phyloP scores from a whole-genome alignment of 2,113 vertebrate genomes.

The Todiramphus chloris region DNA sequence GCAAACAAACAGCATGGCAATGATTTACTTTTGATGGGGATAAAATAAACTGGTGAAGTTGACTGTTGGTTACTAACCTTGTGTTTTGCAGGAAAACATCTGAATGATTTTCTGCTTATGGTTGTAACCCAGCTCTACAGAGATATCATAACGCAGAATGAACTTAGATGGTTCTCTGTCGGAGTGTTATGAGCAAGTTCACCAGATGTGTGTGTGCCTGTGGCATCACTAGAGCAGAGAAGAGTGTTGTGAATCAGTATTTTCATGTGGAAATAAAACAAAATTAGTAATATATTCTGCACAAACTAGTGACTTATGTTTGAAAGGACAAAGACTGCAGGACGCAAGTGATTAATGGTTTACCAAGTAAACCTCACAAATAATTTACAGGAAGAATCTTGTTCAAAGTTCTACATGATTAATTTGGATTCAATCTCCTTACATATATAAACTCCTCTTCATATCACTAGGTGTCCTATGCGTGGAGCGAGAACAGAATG shows the following conservation, averaged over 20 bases:
- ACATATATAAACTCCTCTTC: background rate
- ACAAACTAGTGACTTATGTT: background rate
- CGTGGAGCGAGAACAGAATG: background rate
- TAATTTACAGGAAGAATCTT: background rate
- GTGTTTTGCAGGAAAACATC: background rate
- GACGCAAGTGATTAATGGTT: background rate
- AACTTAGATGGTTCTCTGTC: background rate
- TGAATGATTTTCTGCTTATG: constrained; percentile 41
- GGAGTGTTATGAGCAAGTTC: background rate
- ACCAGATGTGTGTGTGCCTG: background rate
- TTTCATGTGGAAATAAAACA: background rate
- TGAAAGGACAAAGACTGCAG: background rate
- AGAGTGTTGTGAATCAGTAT: background rate
- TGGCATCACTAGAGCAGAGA: background rate
- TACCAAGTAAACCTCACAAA: background rate
- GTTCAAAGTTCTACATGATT: background rate
- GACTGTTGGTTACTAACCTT: background rate
- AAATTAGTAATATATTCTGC: background rate
- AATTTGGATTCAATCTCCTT: background rate
- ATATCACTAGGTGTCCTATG: background rate
- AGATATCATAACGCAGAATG: background rate
- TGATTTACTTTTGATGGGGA: constrained; percentile 38
- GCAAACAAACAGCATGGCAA: constrained; percentile 20
- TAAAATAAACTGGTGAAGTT: constrained; percentile 25
- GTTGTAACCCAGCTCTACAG: background rate